Conservation (phyloP, 2,797 vertebrate species). For the Helostoma temminkii region DNA sequence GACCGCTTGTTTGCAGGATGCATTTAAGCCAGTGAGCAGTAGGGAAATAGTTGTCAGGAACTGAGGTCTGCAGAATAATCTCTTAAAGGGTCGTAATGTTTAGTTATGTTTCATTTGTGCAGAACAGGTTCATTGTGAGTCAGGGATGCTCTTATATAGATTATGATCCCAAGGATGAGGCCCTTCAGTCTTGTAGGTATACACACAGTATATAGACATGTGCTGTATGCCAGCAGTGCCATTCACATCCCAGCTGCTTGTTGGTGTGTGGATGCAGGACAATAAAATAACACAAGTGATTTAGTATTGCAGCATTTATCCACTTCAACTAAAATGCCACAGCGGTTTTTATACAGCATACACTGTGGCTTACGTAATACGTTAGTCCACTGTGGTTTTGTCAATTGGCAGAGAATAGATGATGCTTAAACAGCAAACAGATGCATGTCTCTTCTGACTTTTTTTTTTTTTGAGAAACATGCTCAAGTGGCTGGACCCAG, state of each 20-base stretch:
- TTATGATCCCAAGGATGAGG: no score
- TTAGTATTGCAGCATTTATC: constrained; percentile 25
- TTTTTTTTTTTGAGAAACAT: constrained; percentile 56
- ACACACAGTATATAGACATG: background rate
- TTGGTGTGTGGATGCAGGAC: constrained; percentile 5
- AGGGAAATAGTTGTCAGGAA: background rate
- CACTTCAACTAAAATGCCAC: constrained; percentile 34
- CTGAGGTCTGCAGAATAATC: background rate
- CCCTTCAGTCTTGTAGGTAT: background rate
- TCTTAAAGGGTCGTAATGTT: background rate
- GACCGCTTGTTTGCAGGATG: background rate
- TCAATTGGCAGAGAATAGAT: constrained; percentile 56
- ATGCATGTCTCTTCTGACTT: constrained; percentile 60
- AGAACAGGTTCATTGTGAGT: background rate
- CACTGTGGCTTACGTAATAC: constrained; percentile 50
- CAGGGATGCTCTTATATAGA: no score
- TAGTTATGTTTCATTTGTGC: background rate
- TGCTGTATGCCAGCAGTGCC: constrained; percentile 7
- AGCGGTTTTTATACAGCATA: constrained; percentile 22
- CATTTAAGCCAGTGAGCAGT: background rate
- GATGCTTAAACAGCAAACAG: constrained; percentile 71
- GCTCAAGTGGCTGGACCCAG: constrained; percentile 35
- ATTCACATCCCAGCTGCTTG: background rate
- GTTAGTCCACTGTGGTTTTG: constrained; percentile 55
- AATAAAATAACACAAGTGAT: constrained; percentile 40